Conservation (phyloP, 2,113 vertebrate genomes). For the Phoenicopterus ruber region DNA sequence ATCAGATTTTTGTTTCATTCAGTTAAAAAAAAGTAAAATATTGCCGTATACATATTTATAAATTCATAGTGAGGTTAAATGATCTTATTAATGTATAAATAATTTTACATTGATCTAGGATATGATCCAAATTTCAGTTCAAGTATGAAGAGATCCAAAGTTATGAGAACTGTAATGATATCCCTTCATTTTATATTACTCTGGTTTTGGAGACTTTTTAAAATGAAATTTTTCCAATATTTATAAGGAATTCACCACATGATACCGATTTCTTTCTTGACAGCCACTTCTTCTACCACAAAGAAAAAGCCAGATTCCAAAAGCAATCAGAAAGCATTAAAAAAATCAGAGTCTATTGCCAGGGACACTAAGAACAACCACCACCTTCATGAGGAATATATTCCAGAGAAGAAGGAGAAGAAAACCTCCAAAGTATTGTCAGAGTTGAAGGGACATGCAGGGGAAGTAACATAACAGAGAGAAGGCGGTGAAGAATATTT, state of each 20-base stretch:
- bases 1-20: neutral
- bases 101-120: neutral
- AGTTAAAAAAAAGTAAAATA: neutral
- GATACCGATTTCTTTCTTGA: neutral
- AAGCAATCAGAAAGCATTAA: neutral
- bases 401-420: neutral
- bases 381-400: neutral
- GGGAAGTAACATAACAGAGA: neutral
- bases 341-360: neutral
- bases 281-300: neutral
- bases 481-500: neutral
- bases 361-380: neutral
- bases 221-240: neutral
- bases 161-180: neutral
- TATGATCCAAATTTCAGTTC: neutral
- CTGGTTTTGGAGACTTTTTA: neutral
- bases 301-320: neutral
- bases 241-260: neutral
- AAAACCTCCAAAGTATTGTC: neutral
- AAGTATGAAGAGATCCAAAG: neutral
- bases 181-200: neutral
- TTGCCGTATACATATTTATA: neutral
- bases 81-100: neutral
- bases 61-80: neutral
- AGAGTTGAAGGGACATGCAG: neutral